Conservation (phyloP, 2,113 vertebrate genomes). For the Triplophysa rosa region DNA sequence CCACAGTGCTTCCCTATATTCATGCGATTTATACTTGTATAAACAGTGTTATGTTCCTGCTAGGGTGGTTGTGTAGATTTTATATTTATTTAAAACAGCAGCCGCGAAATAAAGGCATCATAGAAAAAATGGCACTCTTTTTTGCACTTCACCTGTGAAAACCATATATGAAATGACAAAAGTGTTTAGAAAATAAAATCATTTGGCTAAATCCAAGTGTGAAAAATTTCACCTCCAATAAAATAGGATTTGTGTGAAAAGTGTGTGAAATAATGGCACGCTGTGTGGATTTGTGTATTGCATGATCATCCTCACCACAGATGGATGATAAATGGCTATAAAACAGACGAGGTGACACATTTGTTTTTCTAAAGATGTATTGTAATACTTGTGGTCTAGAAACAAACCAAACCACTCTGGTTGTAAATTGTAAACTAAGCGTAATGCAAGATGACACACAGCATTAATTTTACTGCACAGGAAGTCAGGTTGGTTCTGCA, state of each 20-base stretch:
- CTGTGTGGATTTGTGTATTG: constrained; percentile 3
- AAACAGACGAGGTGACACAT: constrained; percentile 40
- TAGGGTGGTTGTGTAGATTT: background rate
- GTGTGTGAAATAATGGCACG: background rate
- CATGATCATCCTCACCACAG: constrained; percentile 37
- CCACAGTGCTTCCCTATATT: background rate
- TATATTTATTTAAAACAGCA: background rate
- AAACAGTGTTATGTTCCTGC: background rate
- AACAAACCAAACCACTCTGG: constrained; percentile 39
- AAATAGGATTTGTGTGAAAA: constrained; percentile 4
- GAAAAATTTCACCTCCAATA: background rate
- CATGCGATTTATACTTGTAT: background rate
- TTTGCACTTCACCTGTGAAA: constrained; percentile 13
- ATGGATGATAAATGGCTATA: constrained; percentile 20
- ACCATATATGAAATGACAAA: background rate
- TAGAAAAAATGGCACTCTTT: constrained; percentile 1
- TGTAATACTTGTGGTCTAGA: constrained; percentile 44
- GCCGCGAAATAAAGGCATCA: constrained; percentile 2
- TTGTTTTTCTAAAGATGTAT: constrained; percentile 39
- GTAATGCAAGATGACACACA: constrained; percentile 40
- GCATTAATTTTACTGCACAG: constrained; percentile 43
- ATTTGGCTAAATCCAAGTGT: constrained; percentile 1
- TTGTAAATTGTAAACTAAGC: constrained; percentile 24
- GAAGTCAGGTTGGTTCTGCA: constrained; percentile 47
- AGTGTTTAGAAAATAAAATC: constrained; percentile 1